Base-by-base conservation (phyloP, 1,140 invertebrate genomes). In the Brachionus plicatilis region DNA sequence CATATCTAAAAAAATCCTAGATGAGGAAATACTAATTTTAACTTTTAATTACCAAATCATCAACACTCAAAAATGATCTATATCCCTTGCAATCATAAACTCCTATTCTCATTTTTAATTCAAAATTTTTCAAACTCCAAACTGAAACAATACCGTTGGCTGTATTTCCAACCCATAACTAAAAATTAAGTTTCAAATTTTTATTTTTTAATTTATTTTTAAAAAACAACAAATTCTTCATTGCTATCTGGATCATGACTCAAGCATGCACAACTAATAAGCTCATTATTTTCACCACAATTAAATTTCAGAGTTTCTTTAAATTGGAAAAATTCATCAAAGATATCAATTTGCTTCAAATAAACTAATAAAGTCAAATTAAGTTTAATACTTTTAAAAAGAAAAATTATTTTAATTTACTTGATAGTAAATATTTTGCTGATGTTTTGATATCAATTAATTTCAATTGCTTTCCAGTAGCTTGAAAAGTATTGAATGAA, bases 21-120 rank as follows among this genome's bases (percentile, higher is more conserved):
- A 33, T 70, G 2, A 33, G 0, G 4, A 68, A 68, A 68, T 33
- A 37, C 2, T 43, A 14, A 11, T 33, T 17, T 33, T 14, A 41
- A 20, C 20, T 43, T 24, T 43, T 17, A 17, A 4, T 53, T 50
- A 76, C 72, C 20, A 76, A 27, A 50, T 50, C 72, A 50, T 53
- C 43, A n/a, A 27, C 72, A n/a, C 45, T 11, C 14, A 76, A 76
- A 50, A 50, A 76, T 24, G 72, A 50, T 50, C 72, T 76, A 76
- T 76, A 76, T 9, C 72, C 72, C 17, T 50, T 50, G 17, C 72
- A 50, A 0, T 76, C 72, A 12, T 76, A 20, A 27, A 76, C 72
- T 50, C 72, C 43, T 27, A 76, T 29, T 76, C 72, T 76, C 72
- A 76, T 76, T 50, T 27, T 50, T 76, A 50, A 14, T 53, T 47